Base-by-base conservation (phyloP, 1,140 invertebrate species). In the Elymnias hypermnestra region DNA sequence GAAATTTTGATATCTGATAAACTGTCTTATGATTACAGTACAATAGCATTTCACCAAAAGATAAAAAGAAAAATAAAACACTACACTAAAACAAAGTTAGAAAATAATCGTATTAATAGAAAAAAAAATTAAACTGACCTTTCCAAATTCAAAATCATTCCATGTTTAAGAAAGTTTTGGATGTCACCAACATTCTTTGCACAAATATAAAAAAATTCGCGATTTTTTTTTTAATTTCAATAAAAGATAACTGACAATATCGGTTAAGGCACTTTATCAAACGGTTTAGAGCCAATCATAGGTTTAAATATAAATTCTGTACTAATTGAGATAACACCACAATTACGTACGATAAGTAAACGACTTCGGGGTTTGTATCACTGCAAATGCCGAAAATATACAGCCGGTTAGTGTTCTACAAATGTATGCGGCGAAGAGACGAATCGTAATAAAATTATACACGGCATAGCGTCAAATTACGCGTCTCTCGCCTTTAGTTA, bases 361-460 rank as follows among this genome's bases (percentile, higher is more conserved):
- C 60, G 66, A 71, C 63, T 71, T 71, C 70, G 51, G 50, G 53
- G n/a, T 59, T 61, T 68, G 58, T 53, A 46, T 60, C 39, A 52
- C 57, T 48, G 49, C 55, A 56, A 62, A 59, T 35, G 63, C 58
- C 61, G 59, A 79, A 76, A 63, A 63, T 56, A 54, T 58, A 54
- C 45, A 57, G 40, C 57, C 58, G 63, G 57, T 57, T 57, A 37
- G 26, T 43, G 28, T 49, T 45, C 33, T 48, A 58, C 56, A 77
- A 71, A 77, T 76, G 63, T 81, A 75, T 72, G 69, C 75, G 62
- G 59, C 63, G 59, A 52, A 63, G 62, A 66, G 56, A 51, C 64
- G 63, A 71, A 71, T 68, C 61, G 72, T 84, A 82, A 84, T 82
- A 82, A 82, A 84, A 84, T 84, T 84, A 84, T 77, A 82, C 74